phyloP scores from a whole-genome alignment of 2,113 vertebrate species.

The Canis aureus region DNA sequence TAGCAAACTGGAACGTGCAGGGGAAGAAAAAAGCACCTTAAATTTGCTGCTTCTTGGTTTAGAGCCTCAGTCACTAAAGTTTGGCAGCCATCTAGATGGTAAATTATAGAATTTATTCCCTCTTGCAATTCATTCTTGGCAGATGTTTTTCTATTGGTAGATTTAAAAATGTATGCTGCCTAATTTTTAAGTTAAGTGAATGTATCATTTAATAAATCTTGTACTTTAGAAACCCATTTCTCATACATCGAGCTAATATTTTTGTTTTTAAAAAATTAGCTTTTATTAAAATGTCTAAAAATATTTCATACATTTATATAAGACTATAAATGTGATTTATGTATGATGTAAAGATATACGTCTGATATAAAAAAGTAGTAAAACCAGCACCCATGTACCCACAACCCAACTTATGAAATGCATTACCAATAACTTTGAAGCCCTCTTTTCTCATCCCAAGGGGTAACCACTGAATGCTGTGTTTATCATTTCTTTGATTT shows the following conservation, averaged over 20 bases:
- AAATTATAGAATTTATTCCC: constrained; percentile 55
- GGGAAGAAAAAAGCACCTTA: not conserved
- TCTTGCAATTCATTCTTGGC: constrained; percentile 26
- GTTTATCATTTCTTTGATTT: constrained; percentile 52
- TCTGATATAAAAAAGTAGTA: not conserved
- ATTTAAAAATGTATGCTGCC: not conserved
- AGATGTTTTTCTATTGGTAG: constrained; percentile 15
- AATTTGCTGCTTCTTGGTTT: constrained; percentile 10
- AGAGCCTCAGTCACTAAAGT: constrained; percentile 24
- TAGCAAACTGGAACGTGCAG: not conserved
- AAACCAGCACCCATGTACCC: not conserved
- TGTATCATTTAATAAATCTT: not conserved
- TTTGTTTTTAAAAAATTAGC: not conserved
- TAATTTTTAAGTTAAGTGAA: constrained; percentile 1
- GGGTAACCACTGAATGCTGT: not conserved
- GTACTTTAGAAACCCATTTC: not conserved
- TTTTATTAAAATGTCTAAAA: constrained; percentile 24
- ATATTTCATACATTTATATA: not conserved
- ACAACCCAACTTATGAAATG: not conserved
- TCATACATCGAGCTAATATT: not conserved
- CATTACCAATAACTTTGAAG: not conserved
- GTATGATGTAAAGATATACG: not conserved
- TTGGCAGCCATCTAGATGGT: not conserved
- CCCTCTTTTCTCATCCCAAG: not conserved
- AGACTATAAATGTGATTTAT: not conserved